These are phyloP conservation scores for Drosophila ficusphila DNA, from an alignment of 1,140 invertebrate species.

Conservation along the genomic window DNA sequence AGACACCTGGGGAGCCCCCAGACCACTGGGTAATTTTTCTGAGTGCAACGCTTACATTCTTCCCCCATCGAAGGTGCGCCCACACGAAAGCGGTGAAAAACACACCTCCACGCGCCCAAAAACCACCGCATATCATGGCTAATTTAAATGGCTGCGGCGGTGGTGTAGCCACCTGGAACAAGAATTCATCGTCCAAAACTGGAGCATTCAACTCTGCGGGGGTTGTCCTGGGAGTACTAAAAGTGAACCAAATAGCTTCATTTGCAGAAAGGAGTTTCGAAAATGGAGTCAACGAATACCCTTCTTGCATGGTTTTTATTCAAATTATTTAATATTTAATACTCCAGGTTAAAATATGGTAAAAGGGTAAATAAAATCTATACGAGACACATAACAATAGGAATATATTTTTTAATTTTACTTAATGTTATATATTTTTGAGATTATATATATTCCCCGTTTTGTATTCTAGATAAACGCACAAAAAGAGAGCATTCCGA, in stretches of 20 bases:
- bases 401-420: too few relatives aligned
- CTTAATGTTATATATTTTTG: background rate
- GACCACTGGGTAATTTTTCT: slow-evolving; percentile 44
- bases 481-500: background rate
- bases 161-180: slow-evolving; percentile 50
- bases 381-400: too few relatives aligned
- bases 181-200: slow-evolving; percentile 28
- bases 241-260: slow-evolving; percentile 2
- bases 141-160: slow-evolving; percentile 52
- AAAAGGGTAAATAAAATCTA: too few relatives aligned
- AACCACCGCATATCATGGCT: slow-evolving; percentile 41
- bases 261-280: background rate
- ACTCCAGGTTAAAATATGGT: too few relatives aligned
- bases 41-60: slow-evolving; percentile 55
- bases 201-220: slow-evolving; percentile 39
- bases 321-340: too few relatives aligned
- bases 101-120: slow-evolving; percentile 24
- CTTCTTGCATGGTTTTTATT: background rate
- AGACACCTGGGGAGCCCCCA: slow-evolving; percentile 23
- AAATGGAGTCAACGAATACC: background rate
- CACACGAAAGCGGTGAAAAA: slow-evolving; percentile 30
- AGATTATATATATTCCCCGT: background rate
- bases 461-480: background rate
- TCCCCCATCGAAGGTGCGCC: slow-evolving; percentile 47
- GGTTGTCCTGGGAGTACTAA: slow-evolving; percentile 15